Evolutionary conservation across 2,888 invertebrate genomes (phyloP).

Genomic region (Archips xylosteana): DNA sequence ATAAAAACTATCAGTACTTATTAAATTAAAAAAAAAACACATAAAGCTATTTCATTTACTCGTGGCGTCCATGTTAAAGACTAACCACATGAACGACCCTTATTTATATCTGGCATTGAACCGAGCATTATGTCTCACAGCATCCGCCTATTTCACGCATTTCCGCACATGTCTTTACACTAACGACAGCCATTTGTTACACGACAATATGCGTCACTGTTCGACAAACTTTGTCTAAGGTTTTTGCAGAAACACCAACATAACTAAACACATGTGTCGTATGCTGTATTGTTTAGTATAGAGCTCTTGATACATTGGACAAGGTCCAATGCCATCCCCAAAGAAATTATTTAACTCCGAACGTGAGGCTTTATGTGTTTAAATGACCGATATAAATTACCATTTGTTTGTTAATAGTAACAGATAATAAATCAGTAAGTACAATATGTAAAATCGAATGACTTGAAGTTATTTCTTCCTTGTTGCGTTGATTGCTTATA

Average conservation of each 20-base stretch:
- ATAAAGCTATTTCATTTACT: background rate
- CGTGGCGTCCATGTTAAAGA: background rate
- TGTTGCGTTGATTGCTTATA: background rate
- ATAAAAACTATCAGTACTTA: background rate
- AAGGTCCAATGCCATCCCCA: slow-evolving; percentile 44
- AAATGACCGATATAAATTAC: slow-evolving; percentile 40
- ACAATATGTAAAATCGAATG: background rate
- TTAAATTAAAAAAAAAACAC: background rate
- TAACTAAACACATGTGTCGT: slow-evolving; percentile 21
- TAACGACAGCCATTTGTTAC: slow-evolving; percentile 33
- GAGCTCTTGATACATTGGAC: slow-evolving; percentile 23
- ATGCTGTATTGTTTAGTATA: slow-evolving; percentile 23
- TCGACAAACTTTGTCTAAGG: slow-evolving; percentile 21
- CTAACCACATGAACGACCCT: background rate
- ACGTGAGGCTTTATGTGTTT: slow-evolving; percentile 38
- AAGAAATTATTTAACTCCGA: slow-evolving; percentile 45
- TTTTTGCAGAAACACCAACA: slow-evolving; percentile 25
- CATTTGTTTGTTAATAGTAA: slow-evolving; percentile 41
- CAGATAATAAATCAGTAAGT: slow-evolving; percentile 26
- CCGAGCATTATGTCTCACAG: slow-evolving; percentile 14
- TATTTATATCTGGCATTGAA: slow-evolving; percentile 12
- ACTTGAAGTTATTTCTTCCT: slow-evolving; percentile 12
- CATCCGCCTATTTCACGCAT: slow-evolving; percentile 30
- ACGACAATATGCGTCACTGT: slow-evolving; percentile 30
- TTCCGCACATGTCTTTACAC: slow-evolving; percentile 31